Percentiles rank a stretch among this genome's conserved stretches.
Conservation (phyloP, 2,888 invertebrate genomes). For the Polia nebulosa region DNA sequence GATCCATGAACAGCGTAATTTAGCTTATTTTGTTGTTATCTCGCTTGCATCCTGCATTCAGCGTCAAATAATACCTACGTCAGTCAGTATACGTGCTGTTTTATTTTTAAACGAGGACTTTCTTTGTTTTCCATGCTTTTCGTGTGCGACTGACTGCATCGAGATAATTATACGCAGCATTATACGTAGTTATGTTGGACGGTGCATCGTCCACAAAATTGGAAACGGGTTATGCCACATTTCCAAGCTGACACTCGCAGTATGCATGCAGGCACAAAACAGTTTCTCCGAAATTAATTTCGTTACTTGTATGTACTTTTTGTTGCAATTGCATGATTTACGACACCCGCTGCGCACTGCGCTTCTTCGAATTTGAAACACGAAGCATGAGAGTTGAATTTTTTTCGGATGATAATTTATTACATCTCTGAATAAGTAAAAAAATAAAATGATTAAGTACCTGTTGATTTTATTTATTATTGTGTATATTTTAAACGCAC, state of each 20-base stretch:
- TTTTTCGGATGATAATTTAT: slow-evolving; percentile 43
- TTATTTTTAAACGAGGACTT: slow-evolving; percentile 40
- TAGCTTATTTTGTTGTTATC: slow-evolving; percentile 37
- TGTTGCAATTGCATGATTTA: slow-evolving; percentile 46
- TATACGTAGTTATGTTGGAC: slow-evolving; percentile 34
- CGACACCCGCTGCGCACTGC: slow-evolving; percentile 22
- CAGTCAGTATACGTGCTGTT: slow-evolving; percentile 9
- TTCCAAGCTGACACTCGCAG: slow-evolving; percentile 49
- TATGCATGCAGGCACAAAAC: slow-evolving; percentile 57
- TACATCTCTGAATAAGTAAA: slow-evolving; percentile 1
- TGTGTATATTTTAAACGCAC: neutral
- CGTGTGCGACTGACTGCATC: slow-evolving; percentile 29
- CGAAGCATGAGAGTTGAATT: slow-evolving; percentile 22
- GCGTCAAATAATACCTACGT: slow-evolving; percentile 44
- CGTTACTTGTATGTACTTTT: slow-evolving; percentile 46
- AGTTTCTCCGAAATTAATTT: slow-evolving; percentile 68
- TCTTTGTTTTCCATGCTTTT: slow-evolving; percentile 50
- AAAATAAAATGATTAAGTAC: slow-evolving; percentile 24
- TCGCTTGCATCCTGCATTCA: slow-evolving; percentile 40
- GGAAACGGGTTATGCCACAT: slow-evolving; percentile 54
- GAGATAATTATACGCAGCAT: slow-evolving; percentile 22
- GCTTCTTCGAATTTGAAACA: slow-evolving; percentile 54
- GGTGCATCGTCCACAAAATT: slow-evolving; percentile 38
- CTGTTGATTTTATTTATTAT: slow-evolving; percentile 15
- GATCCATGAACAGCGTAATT: slow-evolving; percentile 42